phyloP scores from a whole-genome alignment of 2,113 vertebrate species.

The Machaerirhynchus nigripectus region DNA sequence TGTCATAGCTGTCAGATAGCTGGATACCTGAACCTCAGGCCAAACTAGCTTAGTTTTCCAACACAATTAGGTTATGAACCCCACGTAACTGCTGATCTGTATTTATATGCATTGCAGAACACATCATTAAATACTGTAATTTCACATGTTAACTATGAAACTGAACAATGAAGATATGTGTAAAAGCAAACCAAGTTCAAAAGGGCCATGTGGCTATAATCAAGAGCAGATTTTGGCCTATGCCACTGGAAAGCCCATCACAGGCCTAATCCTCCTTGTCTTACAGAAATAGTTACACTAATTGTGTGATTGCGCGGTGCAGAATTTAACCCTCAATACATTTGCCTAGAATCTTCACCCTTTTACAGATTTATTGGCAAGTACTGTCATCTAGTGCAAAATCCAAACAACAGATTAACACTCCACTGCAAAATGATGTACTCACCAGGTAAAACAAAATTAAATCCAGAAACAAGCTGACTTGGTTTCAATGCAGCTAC shows the following conservation, averaged over 20 bases:
- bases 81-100: not conserved
- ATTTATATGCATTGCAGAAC: not conserved
- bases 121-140: not conserved
- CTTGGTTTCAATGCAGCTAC: not conserved
- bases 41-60: not conserved
- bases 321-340: not conserved
- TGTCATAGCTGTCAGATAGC: constrained; percentile 56
- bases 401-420: not conserved
- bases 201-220: constrained; percentile 3
- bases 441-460: not conserved
- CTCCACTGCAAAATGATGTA: not conserved
- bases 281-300: constrained; percentile 42
- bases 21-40: constrained; percentile 38
- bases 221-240: constrained; percentile 29
- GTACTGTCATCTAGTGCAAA: not conserved
- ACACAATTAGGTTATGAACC: not conserved
- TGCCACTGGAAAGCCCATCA: constrained; percentile 37
- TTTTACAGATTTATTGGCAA: not conserved
- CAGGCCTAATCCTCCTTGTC: constrained; percentile 31
- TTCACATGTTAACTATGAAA: not conserved
- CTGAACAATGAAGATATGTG: not conserved
- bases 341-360: not conserved
- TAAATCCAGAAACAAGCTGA: not conserved
- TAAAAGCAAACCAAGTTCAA: not conserved
- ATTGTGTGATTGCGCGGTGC: not conserved